Evolutionary conservation across 2,797 vertebrate genomes (phyloP), one percentile per base, ranked within the genome.

Genomic region (Cynopterus sphinx): DNA sequence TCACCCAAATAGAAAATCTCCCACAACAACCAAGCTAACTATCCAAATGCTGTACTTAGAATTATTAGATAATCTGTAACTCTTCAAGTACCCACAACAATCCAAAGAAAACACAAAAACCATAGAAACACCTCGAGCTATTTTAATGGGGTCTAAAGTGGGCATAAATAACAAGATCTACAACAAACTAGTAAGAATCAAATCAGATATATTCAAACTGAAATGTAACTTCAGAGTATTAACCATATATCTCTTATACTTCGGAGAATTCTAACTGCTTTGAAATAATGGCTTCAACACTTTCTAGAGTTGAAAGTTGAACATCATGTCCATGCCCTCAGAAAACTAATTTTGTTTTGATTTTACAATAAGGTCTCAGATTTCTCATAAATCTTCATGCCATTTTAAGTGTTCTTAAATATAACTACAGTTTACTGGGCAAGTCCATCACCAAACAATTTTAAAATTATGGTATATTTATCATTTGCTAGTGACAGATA

Each of bases 401-500:
- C 53, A 70, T 92, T 59, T 83, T 68, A 46, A 61, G 61, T 70
- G 78, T 59, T 92, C 36, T 93, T 96, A 77, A 81, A 87, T 24
- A 21, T n/a, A 67, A 59, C 67, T 78, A 87, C 6, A 82, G 11
- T 81, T 88, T 86, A 65, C 17, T 74, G 55, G 33, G 46, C 57
- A 94, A 96, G 61, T 53, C 51, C 61, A 74, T 89, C 95, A 96
- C 82, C 89, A 82, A 94, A 22, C 39, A 86, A 94, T 92, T 96
- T 96, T 68, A 15, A 96, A 96, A 92, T 94, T 95, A 94, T 9
- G 46, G 73, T 61, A 67, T 70, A 71, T 71, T 94, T 96, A 92
- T 87, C 75, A 95, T 91, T 95, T 91, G 39, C 33, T 83, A 84
- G 77, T 89, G 75, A 96, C 74, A 97, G 68, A 94, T 43, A 93